A percentile compares a stretch with the other conserved stretches of the same genome.
Conservation (phyloP, 2,113 vertebrate genomes). For the Spilogale gracilis region DNA sequence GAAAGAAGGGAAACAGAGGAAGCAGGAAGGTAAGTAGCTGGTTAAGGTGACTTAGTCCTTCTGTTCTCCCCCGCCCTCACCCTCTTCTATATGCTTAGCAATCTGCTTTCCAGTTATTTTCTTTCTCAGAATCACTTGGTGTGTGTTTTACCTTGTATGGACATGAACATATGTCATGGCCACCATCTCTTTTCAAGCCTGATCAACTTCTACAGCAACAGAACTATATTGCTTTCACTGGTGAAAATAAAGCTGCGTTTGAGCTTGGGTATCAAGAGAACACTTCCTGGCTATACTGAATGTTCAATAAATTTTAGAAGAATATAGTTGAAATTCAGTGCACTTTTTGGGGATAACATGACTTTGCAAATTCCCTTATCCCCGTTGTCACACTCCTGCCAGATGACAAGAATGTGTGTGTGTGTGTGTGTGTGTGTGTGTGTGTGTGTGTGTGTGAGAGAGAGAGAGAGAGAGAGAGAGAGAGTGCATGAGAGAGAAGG, state of each 20-base stretch:
- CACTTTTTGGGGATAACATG: background rate
- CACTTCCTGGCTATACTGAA: background rate
- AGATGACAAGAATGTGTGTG: background rate
- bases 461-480: too few relatives aligned
- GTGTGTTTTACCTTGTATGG: background rate
- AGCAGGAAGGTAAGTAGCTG: background rate
- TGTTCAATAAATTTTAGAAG: background rate
- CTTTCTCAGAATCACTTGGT: background rate
- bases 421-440: background rate
- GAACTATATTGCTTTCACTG: background rate
- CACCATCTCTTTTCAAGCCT: background rate
- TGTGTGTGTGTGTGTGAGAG: background rate
- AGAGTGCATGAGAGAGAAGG: rapidly evolving
- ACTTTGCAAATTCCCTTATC: background rate
- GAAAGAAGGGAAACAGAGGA: conserved; percentile 40
- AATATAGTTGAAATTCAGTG: background rate
- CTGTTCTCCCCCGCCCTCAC: background rate
- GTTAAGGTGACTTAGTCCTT: background rate
- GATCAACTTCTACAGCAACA: background rate
- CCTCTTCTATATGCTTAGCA: background rate
- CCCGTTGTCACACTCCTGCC: background rate
- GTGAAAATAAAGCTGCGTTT: background rate
- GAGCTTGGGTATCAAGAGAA: background rate
- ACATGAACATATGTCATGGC: background rate
- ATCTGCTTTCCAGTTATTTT: background rate